phyloP scores from a whole-genome alignment of 2,113 vertebrate genomes.

The Eolophus roseicapilla region DNA sequence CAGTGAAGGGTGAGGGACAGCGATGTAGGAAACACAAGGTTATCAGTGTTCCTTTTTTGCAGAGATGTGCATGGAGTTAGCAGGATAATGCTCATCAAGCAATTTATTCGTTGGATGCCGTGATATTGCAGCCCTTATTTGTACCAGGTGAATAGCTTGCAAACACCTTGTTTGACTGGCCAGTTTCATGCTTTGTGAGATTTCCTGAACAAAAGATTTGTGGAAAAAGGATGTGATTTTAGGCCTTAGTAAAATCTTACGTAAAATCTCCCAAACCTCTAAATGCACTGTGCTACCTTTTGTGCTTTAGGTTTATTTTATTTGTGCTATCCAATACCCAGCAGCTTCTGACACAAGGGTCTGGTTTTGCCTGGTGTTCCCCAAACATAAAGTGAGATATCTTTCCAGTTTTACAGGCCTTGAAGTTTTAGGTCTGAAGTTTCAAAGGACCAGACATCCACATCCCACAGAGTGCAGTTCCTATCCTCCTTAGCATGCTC shows the following conservation, averaged over 20 bases:
- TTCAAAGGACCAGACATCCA: not conserved
- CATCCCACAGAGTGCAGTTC: not conserved
- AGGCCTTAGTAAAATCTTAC: not conserved
- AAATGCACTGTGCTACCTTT: not conserved
- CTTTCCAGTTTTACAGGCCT: not conserved
- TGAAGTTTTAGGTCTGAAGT: not conserved
- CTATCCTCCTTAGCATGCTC: not conserved
- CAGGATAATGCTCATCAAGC: not conserved
- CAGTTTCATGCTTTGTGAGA: not conserved
- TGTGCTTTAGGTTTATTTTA: not conserved
- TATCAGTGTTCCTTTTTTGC: not conserved
- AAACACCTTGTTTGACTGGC: not conserved
- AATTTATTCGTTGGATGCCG: not conserved
- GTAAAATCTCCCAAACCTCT: not conserved
- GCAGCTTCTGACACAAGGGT: not conserved
- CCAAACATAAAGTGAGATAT: not conserved
- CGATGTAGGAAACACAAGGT: constrained; percentile 9
- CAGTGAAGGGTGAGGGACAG: constrained; percentile 12
- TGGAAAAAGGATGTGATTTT: not conserved
- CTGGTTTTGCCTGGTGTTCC: not conserved
- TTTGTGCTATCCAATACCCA: not conserved
- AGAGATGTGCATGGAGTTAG: not conserved
- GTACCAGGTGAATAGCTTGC: not conserved
- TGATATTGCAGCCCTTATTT: not conserved
- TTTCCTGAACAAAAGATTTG: not conserved